phyloP scores from a whole-genome alignment of 2,113 vertebrate genomes.

The Orthonyx spaldingii region DNA sequence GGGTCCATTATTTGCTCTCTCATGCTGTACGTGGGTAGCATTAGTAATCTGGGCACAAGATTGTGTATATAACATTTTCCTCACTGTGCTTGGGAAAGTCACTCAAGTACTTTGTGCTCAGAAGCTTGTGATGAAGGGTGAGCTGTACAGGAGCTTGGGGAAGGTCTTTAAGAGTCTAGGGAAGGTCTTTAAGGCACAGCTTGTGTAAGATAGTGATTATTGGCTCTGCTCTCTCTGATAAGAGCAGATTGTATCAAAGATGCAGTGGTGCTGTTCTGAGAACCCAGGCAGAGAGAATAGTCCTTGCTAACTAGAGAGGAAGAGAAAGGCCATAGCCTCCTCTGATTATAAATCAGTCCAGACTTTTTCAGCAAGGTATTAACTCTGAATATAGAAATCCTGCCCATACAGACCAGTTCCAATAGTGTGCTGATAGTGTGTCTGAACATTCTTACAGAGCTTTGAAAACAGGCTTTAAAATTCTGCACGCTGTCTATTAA shows the following conservation, averaged over 20 bases:
- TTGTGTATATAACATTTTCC: not conserved
- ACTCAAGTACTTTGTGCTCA: not conserved
- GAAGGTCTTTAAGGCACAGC: not conserved
- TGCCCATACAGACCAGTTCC: not conserved
- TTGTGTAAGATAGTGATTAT: not conserved
- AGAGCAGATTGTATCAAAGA: not conserved
- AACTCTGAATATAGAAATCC: not conserved
- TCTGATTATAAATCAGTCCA: not conserved
- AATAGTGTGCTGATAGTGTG: not conserved
- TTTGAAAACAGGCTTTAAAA: conserved; percentile 37
- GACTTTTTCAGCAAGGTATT: not conserved
- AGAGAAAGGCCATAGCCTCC: not conserved
- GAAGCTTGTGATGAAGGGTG: not conserved
- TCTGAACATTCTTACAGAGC: not conserved
- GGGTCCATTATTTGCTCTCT: not conserved
- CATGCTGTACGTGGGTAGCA: not conserved
- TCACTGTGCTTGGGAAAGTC: not conserved
- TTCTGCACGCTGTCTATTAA: not conserved
- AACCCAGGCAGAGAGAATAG: not conserved
- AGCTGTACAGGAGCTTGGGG: not conserved
- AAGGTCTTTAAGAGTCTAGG: not conserved
- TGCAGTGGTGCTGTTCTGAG: not conserved
- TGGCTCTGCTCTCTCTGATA: not conserved
- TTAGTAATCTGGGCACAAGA: not conserved
- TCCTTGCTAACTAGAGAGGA: not conserved